Evolutionary conservation across 1,140 invertebrate species (phyloP).

Genomic region (Conopomorpha cramerella): DNA sequence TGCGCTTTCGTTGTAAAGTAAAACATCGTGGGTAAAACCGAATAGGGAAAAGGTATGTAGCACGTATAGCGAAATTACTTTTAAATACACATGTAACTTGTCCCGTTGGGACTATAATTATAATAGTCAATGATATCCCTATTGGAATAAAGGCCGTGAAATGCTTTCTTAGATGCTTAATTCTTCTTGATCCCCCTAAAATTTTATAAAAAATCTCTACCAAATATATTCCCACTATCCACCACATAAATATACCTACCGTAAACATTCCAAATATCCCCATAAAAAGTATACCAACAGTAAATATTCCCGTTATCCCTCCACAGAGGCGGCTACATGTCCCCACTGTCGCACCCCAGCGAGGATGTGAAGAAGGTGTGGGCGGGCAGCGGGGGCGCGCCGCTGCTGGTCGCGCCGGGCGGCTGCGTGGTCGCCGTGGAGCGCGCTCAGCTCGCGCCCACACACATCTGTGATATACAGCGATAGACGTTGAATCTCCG

Average conservation of each 20-base stretch:
- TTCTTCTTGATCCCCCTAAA: too few species aligned
- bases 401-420: conserved; percentile 34
- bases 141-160: too few species aligned
- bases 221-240: too few species aligned
- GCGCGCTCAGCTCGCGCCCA: conserved; percentile 25
- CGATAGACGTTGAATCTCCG: conserved; percentile 18
- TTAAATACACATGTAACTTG: too few species aligned
- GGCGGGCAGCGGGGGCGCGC: conserved; percentile 29
- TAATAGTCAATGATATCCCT: too few species aligned
- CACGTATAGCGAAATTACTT: too few species aligned
- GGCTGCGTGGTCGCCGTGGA: conserved; percentile 44
- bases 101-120: too few species aligned
- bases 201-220: too few species aligned
- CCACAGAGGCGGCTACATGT: conserved; percentile 48
- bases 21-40: too few species aligned
- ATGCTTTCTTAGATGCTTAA: too few species aligned
- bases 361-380: conserved; percentile 51
- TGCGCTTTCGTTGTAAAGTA: too few species aligned
- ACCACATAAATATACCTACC: not conserved
- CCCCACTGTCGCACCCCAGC: conserved; percentile 21
- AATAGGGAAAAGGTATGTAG: too few species aligned
- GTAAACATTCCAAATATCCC: not conserved
- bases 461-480: conserved; percentile 40
- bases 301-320: conserved; percentile 1
- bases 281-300: not conserved